Percentiles rank a stretch among this genome's conserved stretches.
phyloP scores from a whole-genome alignment of 2,113 vertebrate species.

The Dicaeum eximium region DNA sequence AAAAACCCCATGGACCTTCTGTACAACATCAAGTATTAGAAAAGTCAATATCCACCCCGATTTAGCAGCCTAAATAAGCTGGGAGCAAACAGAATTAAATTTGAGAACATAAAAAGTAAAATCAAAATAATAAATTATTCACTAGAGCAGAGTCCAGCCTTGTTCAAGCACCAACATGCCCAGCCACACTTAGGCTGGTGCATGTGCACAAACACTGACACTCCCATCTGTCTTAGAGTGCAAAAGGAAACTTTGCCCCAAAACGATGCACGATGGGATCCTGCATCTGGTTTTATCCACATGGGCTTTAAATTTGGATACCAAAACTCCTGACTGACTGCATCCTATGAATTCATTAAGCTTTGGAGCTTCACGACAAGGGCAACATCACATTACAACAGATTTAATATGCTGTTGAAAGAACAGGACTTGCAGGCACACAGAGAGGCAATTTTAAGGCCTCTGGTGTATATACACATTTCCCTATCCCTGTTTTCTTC shows the following conservation, averaged over 20 bases:
- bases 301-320: background rate
- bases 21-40: background rate
- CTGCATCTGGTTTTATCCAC: background rate
- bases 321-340: background rate
- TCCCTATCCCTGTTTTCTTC: background rate
- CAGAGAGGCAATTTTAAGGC: background rate
- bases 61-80: background rate
- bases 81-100: background rate
- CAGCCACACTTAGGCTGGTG: background rate
- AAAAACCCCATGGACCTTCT: background rate
- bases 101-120: background rate
- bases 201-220: background rate
- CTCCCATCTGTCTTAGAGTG: background rate
- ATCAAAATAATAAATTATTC: background rate
- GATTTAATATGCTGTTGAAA: background rate
- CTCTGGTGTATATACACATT: background rate
- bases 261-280: background rate
- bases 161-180: background rate
- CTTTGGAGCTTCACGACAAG: background rate
- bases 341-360: background rate
- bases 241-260: background rate
- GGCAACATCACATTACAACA: background rate
- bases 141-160: background rate
- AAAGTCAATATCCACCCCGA: background rate
- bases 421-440: background rate